These are phyloP conservation scores for Helleia helle DNA, from an alignment of 2,888 invertebrate genomes.

Conservation along the genomic window DNA sequence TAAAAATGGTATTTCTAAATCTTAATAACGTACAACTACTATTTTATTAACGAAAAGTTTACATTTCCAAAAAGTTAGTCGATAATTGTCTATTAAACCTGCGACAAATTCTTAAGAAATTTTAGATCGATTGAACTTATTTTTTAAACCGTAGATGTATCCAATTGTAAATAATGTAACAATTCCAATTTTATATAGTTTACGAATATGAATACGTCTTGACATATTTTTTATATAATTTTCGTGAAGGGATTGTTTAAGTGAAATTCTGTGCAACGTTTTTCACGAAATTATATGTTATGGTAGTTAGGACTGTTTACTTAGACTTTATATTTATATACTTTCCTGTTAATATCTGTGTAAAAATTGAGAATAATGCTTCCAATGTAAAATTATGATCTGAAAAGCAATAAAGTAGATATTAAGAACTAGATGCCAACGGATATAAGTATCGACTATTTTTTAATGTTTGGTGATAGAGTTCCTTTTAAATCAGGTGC, in stretches of 20 bases:
- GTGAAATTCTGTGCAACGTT: background rate
- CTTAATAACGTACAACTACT: too few species aligned
- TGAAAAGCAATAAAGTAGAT: constrained; percentile 6
- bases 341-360: too few species aligned
- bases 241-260: constrained; percentile 5
- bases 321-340: constrained; percentile 2
- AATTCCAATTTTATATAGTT: constrained; percentile 1
- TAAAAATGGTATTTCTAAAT: too few species aligned
- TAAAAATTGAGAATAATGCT: constrained; percentile 6
- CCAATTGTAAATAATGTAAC: background rate
- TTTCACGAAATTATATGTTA: background rate
- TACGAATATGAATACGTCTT: background rate
- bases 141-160: background rate
- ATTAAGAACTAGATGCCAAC: background rate
- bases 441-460: background rate
- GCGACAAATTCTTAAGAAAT: background rate
- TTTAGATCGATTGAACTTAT: background rate
- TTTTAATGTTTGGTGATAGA: constrained; percentile 1
- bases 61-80: too few species aligned
- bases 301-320: constrained; percentile 4
- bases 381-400: constrained; percentile 6
- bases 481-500: constrained; percentile 1
- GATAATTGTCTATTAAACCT: background rate
- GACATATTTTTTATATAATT: constrained; percentile 7
- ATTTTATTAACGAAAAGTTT: too few species aligned